Conservation (phyloP, 2,797 vertebrate genomes). For the Megalops cyprinoides region DNA sequence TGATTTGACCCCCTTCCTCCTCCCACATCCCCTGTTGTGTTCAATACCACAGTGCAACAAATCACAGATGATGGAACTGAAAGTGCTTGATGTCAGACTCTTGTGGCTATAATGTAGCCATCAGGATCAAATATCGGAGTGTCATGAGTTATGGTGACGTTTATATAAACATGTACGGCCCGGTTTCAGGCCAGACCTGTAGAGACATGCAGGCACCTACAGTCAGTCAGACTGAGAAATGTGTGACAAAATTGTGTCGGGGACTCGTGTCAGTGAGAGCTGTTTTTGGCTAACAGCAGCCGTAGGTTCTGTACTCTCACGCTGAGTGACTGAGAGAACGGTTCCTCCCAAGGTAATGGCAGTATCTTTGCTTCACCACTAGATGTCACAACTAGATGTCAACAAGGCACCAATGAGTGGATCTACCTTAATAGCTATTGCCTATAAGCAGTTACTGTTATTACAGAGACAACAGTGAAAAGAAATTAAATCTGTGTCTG, state of each 20-base stretch:
- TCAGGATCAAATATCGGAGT: constrained; percentile 52
- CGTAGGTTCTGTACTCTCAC: too few species aligned
- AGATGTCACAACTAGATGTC: background rate
- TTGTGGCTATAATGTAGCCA: constrained; percentile 45
- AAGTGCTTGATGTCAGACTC: constrained; percentile 51
- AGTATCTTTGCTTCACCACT: background rate
- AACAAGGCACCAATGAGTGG: background rate
- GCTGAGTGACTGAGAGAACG: background rate
- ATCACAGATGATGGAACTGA: constrained; percentile 56
- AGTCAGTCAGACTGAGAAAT: background rate
- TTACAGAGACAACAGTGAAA: constrained; percentile 33
- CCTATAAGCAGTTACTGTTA: constrained; percentile 2
- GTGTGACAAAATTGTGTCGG: background rate
- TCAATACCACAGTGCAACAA: constrained; percentile 45
- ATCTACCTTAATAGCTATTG: background rate
- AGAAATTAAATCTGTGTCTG: background rate
- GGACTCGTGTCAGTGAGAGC: too few species aligned
- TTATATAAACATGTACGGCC: background rate
- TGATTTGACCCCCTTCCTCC: constrained; percentile 42
- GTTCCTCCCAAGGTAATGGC: background rate
- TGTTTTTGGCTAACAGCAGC: too few species aligned
- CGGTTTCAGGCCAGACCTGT: background rate
- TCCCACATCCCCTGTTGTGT: constrained; percentile 19
- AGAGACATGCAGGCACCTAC: background rate
- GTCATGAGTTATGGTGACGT: constrained; percentile 45